Base-by-base conservation (phyloP, 2,113 vertebrate species). In the Alaudala cheleensis region DNA sequence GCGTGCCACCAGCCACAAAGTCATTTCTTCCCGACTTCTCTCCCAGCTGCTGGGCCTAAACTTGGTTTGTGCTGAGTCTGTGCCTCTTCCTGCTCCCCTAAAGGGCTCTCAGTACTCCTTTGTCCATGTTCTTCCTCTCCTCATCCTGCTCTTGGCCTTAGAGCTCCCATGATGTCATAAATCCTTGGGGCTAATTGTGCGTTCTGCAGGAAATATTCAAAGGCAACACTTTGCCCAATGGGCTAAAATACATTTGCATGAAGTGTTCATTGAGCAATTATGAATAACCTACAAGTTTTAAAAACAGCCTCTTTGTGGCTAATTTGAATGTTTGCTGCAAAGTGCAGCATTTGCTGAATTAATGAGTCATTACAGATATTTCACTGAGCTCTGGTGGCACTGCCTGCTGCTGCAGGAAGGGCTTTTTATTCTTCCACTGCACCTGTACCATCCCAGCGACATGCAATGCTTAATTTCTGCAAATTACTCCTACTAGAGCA, bases 401-500 rank as follows among this genome's bases (percentile, higher is more conserved):
- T 95, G 93, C 94, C 93, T 94, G 92, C 91, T 93, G 93, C 91
- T 87, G 92, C 93, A 95, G 62, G 89, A 93, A 91, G 85, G 53
- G 53, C 2, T 39, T 80, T 88, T 95, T 92, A 90, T 87, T 56
- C 74, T 79, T 82, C 88, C 67, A 34, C 53, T 90, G 97, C 97
- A 98, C 98, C 98, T 98, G 97, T 95, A 97, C 92, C 89, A 47
- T 91, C 76, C 90, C 93, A 83, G 88, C 2, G 1, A 81, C 86
- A 81, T 61, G 71, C 54, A 25, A 94, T 90, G 95, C 94, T 97
- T 97, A 93, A 97, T 98, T 97, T 91, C 94, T 96, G 97, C 97
- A 97, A 98, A 98, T 98, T 96, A 94, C 96, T 97, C 97, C 97
- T 97, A 95, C 97, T 97, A 98, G 97, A 98, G 96, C 97, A 94